Conservation (phyloP, 1,140 invertebrate species). For the Psilanteris sp. region DNA sequence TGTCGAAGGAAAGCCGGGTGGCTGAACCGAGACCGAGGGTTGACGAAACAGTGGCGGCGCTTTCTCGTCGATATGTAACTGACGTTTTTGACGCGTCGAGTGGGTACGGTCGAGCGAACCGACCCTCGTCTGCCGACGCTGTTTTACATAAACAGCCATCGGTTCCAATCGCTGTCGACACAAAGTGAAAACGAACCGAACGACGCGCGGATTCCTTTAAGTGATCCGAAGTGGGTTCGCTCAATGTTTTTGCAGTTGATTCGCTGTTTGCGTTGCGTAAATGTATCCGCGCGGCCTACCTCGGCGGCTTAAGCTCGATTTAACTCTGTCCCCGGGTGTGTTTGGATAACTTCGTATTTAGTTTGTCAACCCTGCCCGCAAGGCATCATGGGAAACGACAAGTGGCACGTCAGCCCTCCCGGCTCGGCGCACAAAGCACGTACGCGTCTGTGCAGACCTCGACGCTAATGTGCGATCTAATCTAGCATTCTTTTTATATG, state of each 20-base stretch:
- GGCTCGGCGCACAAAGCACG: slow-evolving; percentile 43
- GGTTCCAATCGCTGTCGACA: slow-evolving; percentile 37
- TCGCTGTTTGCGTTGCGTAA: slow-evolving; percentile 70
- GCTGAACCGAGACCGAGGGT: too few species aligned
- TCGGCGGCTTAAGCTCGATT: slow-evolving; percentile 73
- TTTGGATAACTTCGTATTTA: slow-evolving; percentile 79
- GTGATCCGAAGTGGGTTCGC: slow-evolving; percentile 64
- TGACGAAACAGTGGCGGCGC: slow-evolving; percentile 3
- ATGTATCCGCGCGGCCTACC: slow-evolving; percentile 57
- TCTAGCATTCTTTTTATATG: slow-evolving; percentile 60
- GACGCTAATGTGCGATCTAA: slow-evolving; percentile 37
- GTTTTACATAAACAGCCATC: slow-evolving; percentile 77
- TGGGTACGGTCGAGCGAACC: slow-evolving; percentile 61
- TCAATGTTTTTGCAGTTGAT: slow-evolving; percentile 79
- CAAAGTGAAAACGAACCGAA: slow-evolving; percentile 56
- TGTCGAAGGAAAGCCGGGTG: slow-evolving; percentile 11
- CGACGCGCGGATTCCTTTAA: slow-evolving; percentile 64
- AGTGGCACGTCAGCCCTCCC: slow-evolving; percentile 69
- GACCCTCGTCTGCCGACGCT: slow-evolving; percentile 60
- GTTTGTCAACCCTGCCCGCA: slow-evolving; percentile 78
- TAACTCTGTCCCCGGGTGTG: slow-evolving; percentile 76
- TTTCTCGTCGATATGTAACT: slow-evolving; percentile 70
- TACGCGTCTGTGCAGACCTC: slow-evolving; percentile 30
- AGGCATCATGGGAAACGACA: slow-evolving; percentile 79
- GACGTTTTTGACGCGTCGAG: slow-evolving; percentile 78